phyloP scores from a whole-genome alignment of 2,113 vertebrate genomes.

The Geococcyx californianus region DNA sequence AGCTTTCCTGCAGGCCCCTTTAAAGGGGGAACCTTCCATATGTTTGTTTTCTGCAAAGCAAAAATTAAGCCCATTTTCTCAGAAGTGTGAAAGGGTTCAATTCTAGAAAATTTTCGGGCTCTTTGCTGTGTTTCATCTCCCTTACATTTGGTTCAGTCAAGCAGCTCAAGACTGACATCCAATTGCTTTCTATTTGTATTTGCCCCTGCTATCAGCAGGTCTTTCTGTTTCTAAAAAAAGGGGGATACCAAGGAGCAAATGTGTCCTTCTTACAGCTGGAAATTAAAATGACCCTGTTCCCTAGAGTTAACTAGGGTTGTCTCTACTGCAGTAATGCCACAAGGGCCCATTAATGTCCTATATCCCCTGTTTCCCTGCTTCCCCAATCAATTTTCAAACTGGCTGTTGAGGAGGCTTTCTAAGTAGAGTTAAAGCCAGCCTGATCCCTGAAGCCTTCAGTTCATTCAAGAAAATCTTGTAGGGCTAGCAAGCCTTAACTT shows the following conservation, averaged over 20 bases:
- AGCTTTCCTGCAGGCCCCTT: too few relatives aligned
- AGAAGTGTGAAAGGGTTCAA: background rate
- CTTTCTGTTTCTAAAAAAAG: background rate
- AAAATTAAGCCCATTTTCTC: background rate
- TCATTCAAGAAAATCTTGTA: background rate
- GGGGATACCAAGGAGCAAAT: background rate
- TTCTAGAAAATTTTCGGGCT: background rate
- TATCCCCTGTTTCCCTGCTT: background rate
- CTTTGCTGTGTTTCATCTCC: background rate
- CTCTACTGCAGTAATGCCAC: background rate
- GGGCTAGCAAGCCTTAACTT: background rate
- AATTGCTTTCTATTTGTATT: background rate
- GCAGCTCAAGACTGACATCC: background rate
- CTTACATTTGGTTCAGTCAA: background rate
- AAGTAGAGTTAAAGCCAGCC: background rate
- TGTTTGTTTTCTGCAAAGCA: background rate
- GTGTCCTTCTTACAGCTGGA: background rate
- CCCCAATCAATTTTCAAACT: background rate
- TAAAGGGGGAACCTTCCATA: background rate
- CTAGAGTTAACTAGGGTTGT: background rate
- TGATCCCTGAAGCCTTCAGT: background rate
- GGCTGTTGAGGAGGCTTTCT: background rate
- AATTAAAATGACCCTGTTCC: background rate
- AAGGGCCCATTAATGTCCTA: background rate
- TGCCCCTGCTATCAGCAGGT: background rate